Conservation (phyloP, 2,113 vertebrate species). For the Crotalus horridus region DNA sequence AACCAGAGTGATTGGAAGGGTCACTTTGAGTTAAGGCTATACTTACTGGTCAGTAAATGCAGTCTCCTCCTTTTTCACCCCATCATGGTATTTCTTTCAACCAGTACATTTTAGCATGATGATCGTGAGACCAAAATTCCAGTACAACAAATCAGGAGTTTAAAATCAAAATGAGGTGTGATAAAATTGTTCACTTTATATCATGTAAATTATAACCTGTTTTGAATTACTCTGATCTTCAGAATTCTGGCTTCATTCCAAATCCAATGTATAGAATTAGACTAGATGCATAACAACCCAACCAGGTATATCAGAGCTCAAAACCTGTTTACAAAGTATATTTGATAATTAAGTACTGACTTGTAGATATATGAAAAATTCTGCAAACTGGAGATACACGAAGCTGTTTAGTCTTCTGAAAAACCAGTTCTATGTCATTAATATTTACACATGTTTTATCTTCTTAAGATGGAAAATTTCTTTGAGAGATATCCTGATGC, state of each 20-base stretch:
- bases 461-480: slow-evolving; percentile 87
- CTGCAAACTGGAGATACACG: background rate
- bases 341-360: background rate
- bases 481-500: slow-evolving; percentile 82
- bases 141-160: too few species aligned
- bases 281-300: background rate
- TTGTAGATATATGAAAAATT: background rate
- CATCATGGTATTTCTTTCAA: background rate
- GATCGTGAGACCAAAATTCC: too few species aligned
- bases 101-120: background rate
- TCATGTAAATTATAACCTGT: background rate
- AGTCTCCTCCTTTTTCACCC: background rate
- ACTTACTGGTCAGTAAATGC: background rate
- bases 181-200: background rate
- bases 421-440: background rate
- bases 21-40: background rate
- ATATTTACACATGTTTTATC: background rate
- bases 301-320: background rate
- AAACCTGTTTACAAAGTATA: background rate
- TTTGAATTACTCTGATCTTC: background rate
- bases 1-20: background rate
- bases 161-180: too few species aligned
- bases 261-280: background rate
- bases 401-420: background rate
- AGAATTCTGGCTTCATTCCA: background rate